Percentiles rank a stretch among this genome's conserved stretches.
Evolutionary conservation across 2,797 vertebrate species (phyloP).

Genomic region (Halcyon chelicuti): DNA sequence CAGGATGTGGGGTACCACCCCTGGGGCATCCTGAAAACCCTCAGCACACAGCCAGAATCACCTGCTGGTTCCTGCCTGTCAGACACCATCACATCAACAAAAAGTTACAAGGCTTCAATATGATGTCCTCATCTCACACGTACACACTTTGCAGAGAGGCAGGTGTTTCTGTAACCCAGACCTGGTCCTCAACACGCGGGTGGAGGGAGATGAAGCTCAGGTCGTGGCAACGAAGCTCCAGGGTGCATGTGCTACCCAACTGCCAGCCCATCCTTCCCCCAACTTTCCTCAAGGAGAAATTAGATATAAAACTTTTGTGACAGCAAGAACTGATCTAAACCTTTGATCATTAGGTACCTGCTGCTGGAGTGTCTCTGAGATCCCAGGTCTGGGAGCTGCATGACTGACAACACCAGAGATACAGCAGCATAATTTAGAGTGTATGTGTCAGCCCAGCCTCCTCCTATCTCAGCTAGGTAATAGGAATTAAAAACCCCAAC

Average conservation of each 20-base stretch:
- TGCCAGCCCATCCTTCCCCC: background rate
- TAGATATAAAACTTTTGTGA: slow-evolving; percentile 47
- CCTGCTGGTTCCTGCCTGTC: background rate
- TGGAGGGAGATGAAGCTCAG: background rate
- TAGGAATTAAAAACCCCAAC: background rate
- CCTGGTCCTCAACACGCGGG: background rate
- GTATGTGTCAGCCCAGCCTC: background rate
- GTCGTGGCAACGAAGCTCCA: background rate
- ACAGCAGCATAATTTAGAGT: slow-evolving; percentile 11
- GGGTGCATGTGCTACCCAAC: background rate
- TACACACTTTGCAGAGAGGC: background rate
- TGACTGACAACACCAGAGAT: slow-evolving; percentile 47
- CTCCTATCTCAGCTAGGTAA: slow-evolving; percentile 15
- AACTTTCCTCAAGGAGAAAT: slow-evolving; percentile 20
- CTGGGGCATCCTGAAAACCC: background rate
- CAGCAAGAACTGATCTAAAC: slow-evolving; percentile 54
- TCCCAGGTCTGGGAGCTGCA: background rate
- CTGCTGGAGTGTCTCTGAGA: background rate
- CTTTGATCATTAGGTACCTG: slow-evolving; percentile 56
- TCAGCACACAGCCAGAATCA: background rate
- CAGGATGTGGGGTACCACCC: background rate
- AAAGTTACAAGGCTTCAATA: background rate
- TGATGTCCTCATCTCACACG: background rate
- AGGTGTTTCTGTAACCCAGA: background rate
- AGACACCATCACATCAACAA: background rate